These are phyloP conservation scores for Zonitis immaculata DNA, from an alignment of 2,888 invertebrate genomes.

Conservation along the genomic window DNA sequence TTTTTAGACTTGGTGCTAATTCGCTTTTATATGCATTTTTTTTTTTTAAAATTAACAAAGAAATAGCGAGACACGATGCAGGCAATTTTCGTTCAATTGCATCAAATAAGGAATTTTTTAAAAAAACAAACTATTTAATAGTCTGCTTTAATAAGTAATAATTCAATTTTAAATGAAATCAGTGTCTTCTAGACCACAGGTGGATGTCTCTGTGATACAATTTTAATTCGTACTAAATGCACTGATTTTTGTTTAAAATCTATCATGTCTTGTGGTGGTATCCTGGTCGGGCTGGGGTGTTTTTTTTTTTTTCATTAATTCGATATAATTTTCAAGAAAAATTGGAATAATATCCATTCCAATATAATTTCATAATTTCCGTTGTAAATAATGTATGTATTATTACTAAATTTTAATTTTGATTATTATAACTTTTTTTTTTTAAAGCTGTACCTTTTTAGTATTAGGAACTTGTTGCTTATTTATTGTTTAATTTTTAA, in stretches of 20 bases:
- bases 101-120: neutral
- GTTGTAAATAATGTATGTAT: constrained; percentile 8
- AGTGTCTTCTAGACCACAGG: neutral
- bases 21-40: neutral
- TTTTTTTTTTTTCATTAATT: constrained; percentile 2
- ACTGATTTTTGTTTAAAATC: neutral
- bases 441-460: constrained; percentile 18
- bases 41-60: no score
- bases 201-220: constrained; percentile 8
- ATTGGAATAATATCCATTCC: constrained; percentile 9
- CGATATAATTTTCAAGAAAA: neutral
- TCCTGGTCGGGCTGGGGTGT: neutral
- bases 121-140: neutral
- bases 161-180: neutral
- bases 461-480: constrained; percentile 24
- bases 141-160: neutral
- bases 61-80: neutral
- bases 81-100: neutral
- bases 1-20: constrained; percentile 22
- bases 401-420: constrained; percentile 5
- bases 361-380: neutral
- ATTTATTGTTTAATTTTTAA: constrained; percentile 28
- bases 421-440: no score
- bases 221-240: constrained; percentile 10
- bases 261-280: constrained; percentile 10